These are phyloP conservation scores for Aspidoscelis tigris DNA, from an alignment of 2,113 vertebrate species.

Conservation along the genomic window DNA sequence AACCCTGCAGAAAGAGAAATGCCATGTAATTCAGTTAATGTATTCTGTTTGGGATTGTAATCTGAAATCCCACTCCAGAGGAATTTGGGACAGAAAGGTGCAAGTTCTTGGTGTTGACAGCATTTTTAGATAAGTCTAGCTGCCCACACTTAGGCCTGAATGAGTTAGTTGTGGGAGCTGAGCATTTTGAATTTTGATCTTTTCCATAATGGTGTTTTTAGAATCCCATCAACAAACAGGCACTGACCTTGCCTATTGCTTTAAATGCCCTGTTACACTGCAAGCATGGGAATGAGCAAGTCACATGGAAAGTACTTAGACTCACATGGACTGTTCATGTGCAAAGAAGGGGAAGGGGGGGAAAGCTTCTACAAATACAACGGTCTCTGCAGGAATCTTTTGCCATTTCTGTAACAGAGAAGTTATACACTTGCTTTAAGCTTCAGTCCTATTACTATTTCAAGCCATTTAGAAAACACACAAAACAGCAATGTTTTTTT, in stretches of 20 bases:
- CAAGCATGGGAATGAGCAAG: conserved; percentile 69
- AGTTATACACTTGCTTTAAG: conserved; percentile 62
- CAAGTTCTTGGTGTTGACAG: not conserved
- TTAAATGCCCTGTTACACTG: conserved; percentile 64
- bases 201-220: conserved; percentile 48
- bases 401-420: conserved; percentile 48
- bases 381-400: conserved; percentile 75
- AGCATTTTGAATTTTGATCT: conserved; percentile 52
- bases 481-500: conserved; percentile 37
- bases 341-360: conserved; percentile 61
- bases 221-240: conserved; percentile 50
- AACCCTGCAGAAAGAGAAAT: not conserved
- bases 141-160: not conserved
- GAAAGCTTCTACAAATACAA: conserved; percentile 66
- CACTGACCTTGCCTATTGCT: conserved; percentile 62
- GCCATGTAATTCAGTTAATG: not conserved
- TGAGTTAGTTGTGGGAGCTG: not conserved
- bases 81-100: not conserved
- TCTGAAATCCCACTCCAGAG: not conserved
- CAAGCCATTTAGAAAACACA: conserved; percentile 45
- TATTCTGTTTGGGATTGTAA: not conserved
- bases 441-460: conserved; percentile 52
- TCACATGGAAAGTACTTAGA: conserved; percentile 78
- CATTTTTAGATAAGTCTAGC: not conserved
- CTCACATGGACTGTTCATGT: conserved; percentile 77